A percentile compares a stretch with the other conserved stretches of the same genome.
Evolutionary conservation across 2,797 vertebrate genomes (phyloP).

Genomic region (Lagorchestes hirsutus): DNA sequence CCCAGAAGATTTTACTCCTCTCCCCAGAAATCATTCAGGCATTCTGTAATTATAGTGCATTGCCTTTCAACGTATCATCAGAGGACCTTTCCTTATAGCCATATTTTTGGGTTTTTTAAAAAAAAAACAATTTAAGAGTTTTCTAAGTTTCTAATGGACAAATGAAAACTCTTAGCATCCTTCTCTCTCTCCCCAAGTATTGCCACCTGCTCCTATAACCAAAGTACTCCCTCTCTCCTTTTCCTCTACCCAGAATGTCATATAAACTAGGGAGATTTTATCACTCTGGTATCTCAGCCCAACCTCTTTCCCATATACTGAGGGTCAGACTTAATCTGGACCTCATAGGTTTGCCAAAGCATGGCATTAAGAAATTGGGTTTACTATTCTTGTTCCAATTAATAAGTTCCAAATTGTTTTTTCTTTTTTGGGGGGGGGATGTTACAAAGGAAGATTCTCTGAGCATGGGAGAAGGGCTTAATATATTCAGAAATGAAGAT

Average conservation of each 20-base stretch:
- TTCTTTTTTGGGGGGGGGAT: too few relatives aligned
- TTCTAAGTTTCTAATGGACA: background rate
- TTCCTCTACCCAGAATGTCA: background rate
- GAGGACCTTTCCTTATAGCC: background rate
- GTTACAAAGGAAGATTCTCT: background rate
- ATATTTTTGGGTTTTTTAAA: background rate
- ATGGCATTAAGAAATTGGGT: constrained; percentile 19
- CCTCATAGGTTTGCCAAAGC: constrained; percentile 2
- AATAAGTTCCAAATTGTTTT: background rate
- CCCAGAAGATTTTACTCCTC: constrained; percentile 17
- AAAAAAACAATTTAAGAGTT: background rate
- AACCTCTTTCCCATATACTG: constrained; percentile 13
- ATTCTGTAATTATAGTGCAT: constrained; percentile 15
- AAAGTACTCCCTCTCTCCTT: background rate
- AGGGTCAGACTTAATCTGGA: background rate
- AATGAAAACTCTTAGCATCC: background rate
- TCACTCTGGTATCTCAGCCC: background rate
- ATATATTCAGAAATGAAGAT: background rate
- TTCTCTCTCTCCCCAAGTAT: background rate
- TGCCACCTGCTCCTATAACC: background rate
- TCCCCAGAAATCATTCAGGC: constrained; percentile 19
- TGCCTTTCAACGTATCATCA: background rate
- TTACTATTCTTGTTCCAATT: constrained; percentile 18
- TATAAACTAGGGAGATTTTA: background rate
- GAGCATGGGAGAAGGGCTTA: background rate